A percentile compares a stretch with the other conserved stretches of the same genome.
Evolutionary conservation across 2,797 vertebrate species (phyloP).

Genomic region (Aldrovandia affinis): DNA sequence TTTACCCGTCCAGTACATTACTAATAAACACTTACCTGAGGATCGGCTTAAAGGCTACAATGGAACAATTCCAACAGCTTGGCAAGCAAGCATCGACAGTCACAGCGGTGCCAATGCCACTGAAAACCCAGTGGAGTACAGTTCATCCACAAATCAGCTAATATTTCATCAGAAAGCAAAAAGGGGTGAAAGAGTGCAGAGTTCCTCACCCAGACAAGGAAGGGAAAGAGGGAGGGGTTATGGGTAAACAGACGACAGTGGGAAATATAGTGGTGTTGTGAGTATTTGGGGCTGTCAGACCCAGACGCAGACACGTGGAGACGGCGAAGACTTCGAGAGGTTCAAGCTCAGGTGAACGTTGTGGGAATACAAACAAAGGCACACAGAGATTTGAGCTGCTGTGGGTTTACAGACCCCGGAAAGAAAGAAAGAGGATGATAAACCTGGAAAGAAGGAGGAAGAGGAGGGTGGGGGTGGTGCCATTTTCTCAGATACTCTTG

Average conservation of each 20-base stretch:
- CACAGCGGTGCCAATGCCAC: background rate
- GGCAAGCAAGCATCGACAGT: too few species aligned
- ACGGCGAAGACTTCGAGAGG: conserved; percentile 4
- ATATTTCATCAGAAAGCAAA: background rate
- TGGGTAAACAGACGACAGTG: background rate
- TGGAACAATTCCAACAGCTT: background rate
- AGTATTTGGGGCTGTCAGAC: conserved; percentile 7
- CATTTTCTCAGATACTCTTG: too few species aligned
- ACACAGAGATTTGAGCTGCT: background rate
- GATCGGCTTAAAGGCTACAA: background rate
- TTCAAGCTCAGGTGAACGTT: background rate
- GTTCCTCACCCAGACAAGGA: background rate
- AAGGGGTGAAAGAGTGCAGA: background rate
- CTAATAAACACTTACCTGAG: background rate
- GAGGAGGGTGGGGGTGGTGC: conserved; percentile 45
- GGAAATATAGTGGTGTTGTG: background rate
- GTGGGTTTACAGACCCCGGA: background rate
- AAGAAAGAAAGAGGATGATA: conserved; percentile 59
- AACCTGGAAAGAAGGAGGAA: background rate
- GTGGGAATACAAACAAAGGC: background rate
- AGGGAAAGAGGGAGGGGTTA: background rate
- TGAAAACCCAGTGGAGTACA: background rate
- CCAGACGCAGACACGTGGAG: conserved; percentile 33
- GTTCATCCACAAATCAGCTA: background rate
- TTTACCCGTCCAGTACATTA: background rate